Evolutionary conservation across 2,888 invertebrate species (phyloP), one percentile per base, ranked within the genome.

Genomic region (Drosophila subquinaria): DNA sequence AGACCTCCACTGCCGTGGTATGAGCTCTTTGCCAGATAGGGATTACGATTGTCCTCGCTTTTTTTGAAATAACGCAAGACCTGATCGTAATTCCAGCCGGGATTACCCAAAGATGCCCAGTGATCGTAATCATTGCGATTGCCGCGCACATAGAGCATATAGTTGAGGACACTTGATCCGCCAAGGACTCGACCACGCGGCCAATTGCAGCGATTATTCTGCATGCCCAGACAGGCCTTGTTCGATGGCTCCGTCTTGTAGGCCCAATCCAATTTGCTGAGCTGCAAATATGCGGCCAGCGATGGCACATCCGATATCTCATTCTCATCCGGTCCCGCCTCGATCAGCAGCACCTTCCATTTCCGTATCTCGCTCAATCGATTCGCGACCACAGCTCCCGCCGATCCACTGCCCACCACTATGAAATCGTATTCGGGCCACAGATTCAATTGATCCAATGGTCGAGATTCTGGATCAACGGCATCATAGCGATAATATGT

Each of bases 91-190:
- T 96, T 95, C 98, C 98, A 98, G 6, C 97, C 98, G 0, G 96
- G 94, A 87, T 98, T 98, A 0, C 98, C 98, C 74, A 96, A 92
- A 1, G 94, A 93, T 83, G 97, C 97, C 98, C 98, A 98, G 50
- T 95, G 94, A 90, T 98, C 97, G 92, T 97, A 98, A 91, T 98
- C 98, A 81, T 95, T 94, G 63, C 94, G 94, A 91, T 96, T 97
- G 10, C 98, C 98, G 73, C 98, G 93, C 0, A 97, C 96, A 91
- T 98, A 98, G 3, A 98, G 94, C 98, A 98, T 97, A 91, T 97
- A 97, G 91, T 98, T 98, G 0, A 98, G 93, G 0, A 96, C 96
- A 79, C 96, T 96, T 0, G 96, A 96, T 0, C 98, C 98, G 3
- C 98, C 98, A 0, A 98, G 94, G 1, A 98, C 97, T 92, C 97